Conservation (phyloP, 2,797 vertebrate species). For the Pagetopsis macropterus region DNA sequence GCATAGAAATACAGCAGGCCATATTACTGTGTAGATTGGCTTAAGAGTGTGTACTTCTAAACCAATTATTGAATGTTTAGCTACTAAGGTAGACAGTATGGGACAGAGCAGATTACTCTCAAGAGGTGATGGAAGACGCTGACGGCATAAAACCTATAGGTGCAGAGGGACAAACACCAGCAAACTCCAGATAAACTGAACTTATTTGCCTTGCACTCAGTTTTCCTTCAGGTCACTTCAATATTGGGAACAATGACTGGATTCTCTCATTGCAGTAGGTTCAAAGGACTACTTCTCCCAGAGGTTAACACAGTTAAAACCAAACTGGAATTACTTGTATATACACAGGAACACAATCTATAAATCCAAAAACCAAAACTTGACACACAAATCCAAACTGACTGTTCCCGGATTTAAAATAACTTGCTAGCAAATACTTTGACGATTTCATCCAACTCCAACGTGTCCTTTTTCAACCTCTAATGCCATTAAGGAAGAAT, state of each 20-base stretch:
- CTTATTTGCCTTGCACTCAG: slow-evolving; percentile 17
- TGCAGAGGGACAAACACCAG: slow-evolving; percentile 40
- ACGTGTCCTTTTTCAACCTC: slow-evolving; percentile 20
- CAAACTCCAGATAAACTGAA: slow-evolving; percentile 46
- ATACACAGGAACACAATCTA: background rate
- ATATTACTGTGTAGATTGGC: slow-evolving; percentile 57
- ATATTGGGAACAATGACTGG: background rate
- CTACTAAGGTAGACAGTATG: slow-evolving; percentile 59
- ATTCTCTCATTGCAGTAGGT: slow-evolving; percentile 1
- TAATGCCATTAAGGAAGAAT: slow-evolving; percentile 32
- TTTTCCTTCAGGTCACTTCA: background rate
- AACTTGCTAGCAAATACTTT: background rate
- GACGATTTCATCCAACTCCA: background rate
- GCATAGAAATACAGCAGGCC: slow-evolving; percentile 28
- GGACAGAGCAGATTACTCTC: slow-evolving; percentile 63
- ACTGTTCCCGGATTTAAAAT: background rate
- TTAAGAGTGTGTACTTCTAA: slow-evolving; percentile 64
- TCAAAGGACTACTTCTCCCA: background rate
- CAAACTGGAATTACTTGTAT: background rate
- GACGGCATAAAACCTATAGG: slow-evolving; percentile 53
- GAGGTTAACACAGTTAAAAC: background rate
- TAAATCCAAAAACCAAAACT: background rate
- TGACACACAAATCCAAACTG: background rate
- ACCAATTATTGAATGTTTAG: slow-evolving; percentile 72
- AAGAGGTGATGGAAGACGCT: slow-evolving; percentile 49